Evolutionary conservation across 2,797 vertebrate genomes (phyloP).

Genomic region (Adrianichthys oophorus): DNA sequence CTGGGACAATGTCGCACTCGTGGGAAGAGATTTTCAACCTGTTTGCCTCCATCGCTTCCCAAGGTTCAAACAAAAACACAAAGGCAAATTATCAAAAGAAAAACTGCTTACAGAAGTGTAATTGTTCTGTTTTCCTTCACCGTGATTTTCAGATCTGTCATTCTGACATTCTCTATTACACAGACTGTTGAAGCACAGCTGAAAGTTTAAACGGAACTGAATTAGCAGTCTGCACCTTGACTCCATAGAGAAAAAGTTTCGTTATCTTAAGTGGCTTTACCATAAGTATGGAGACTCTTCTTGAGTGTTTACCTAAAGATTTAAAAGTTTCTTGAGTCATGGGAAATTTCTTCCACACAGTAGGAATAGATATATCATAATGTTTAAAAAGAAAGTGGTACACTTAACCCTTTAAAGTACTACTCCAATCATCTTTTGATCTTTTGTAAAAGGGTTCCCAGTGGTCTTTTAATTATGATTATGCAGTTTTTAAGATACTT

Average conservation of each 20-base stretch:
- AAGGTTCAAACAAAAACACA: constrained; percentile 26
- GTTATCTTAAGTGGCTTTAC: constrained; percentile 15
- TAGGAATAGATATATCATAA: too few species aligned
- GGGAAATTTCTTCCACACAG: background rate
- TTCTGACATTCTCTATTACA: constrained; percentile 40
- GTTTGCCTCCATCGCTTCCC: constrained; percentile 40
- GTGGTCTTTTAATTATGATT: too few species aligned
- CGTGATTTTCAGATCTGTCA: constrained; percentile 33
- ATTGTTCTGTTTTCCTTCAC: constrained; percentile 58
- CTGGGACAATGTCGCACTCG: constrained; percentile 41
- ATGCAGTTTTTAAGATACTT: too few species aligned
- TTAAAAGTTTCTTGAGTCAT: background rate
- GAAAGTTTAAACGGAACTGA: constrained; percentile 26
- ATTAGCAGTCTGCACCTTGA: constrained; percentile 27
- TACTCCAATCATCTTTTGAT: too few species aligned
- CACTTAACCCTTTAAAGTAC: too few species aligned
- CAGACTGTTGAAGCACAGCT: constrained; percentile 50
- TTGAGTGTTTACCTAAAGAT: constrained; percentile 16
- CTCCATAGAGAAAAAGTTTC: constrained; percentile 18
- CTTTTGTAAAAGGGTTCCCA: too few species aligned
- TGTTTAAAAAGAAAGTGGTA: too few species aligned
- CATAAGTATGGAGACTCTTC: constrained; percentile 14
- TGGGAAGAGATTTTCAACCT: constrained; percentile 54
- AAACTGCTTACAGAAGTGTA: constrained; percentile 47
- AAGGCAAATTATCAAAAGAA: constrained; percentile 37